Conservation (phyloP, 2,888 invertebrate genomes). For the Ophion costatus region DNA sequence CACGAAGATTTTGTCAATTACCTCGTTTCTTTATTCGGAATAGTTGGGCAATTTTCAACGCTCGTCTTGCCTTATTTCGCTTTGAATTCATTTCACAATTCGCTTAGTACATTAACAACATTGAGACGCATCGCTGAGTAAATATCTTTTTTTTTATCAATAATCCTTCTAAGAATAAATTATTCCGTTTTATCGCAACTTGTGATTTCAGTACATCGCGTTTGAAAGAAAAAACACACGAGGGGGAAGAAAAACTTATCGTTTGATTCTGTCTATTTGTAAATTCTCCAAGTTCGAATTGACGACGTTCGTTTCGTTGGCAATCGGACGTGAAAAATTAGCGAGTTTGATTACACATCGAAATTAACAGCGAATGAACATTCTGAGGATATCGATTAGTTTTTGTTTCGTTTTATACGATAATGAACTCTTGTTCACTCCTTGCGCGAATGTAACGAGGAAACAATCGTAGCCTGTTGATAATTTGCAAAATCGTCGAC, state of each 20-base stretch:
- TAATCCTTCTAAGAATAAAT: conserved; percentile 61
- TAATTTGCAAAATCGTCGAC: conserved; percentile 16
- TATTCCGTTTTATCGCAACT: conserved; percentile 54
- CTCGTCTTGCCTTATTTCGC: conserved; percentile 2
- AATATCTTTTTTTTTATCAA: conserved; percentile 54
- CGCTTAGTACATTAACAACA: conserved; percentile 60
- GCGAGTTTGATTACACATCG: conserved; percentile 36
- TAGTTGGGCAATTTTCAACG: conserved; percentile 22
- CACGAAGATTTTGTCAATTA: conserved; percentile 9
- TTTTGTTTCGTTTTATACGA: background rate
- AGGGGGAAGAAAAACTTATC: conserved; percentile 3
- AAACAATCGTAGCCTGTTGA: conserved; percentile 7
- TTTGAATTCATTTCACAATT: conserved; percentile 49
- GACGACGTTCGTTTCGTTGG: conserved; percentile 43
- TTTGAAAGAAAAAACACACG: background rate
- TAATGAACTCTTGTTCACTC: background rate
- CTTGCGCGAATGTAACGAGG: conserved; percentile 21
- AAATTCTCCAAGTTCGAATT: conserved; percentile 28
- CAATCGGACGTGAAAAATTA: conserved; percentile 56
- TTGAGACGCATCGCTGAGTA: conserved; percentile 62
- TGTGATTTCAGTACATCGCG: conserved; percentile 40
- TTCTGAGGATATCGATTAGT: conserved; percentile 6
- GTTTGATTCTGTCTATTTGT: background rate
- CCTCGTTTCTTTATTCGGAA: conserved; percentile 52
- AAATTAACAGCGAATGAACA: conserved; percentile 10